Evolutionary conservation across 2,888 invertebrate species (phyloP).

Genomic region (Andrena marginata): DNA sequence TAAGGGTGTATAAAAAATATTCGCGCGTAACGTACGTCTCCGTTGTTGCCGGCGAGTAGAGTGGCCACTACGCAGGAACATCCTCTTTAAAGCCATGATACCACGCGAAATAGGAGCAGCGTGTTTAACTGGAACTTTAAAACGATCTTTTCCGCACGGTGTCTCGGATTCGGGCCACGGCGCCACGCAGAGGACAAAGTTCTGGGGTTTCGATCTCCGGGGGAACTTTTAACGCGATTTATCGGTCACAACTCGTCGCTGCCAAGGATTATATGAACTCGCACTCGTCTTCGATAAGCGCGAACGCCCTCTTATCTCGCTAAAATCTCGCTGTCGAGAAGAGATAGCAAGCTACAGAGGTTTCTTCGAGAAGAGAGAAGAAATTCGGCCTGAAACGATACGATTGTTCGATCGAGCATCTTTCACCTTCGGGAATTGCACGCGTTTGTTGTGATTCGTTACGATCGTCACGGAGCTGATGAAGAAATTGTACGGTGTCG

Average conservation of each 20-base stretch:
- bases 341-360: background rate
- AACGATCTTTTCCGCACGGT: background rate
- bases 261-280: background rate
- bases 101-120: conserved; percentile 20
- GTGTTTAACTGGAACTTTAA: background rate
- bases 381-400: background rate
- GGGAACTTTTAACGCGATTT: conserved; percentile 13
- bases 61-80: conserved; percentile 4
- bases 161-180: conserved; percentile 3
- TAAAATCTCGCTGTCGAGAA: background rate
- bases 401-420: too few species aligned
- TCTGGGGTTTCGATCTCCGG: background rate
- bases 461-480: background rate
- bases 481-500: background rate
- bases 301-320: conserved; percentile 21
- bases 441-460: background rate
- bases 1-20: too few species aligned
- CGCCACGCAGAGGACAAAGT: background rate
- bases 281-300: background rate
- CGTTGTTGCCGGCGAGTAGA: too few species aligned
- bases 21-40: too few species aligned
- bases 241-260: background rate
- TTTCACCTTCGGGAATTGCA: too few species aligned
- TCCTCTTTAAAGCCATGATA: conserved; percentile 46
- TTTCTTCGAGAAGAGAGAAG: background rate